Percentiles rank a stretch among this genome's conserved stretches.
These are phyloP conservation scores for Pocillopora verrucosa DNA, from an alignment of 64 coral and sea anemone species.

Conservation along the genomic window DNA sequence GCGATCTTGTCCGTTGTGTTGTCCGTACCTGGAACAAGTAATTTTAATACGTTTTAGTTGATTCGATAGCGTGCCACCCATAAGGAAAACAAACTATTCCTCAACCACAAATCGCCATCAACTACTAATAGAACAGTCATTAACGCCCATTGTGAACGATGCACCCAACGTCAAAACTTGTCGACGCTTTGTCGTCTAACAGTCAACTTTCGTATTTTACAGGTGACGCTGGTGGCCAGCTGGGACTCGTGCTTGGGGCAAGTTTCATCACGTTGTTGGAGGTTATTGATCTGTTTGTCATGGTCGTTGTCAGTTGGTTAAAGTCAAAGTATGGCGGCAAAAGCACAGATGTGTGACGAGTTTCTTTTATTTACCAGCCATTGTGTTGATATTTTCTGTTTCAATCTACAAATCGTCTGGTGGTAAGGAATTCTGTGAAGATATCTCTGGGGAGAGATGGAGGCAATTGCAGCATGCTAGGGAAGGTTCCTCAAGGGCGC, in stretches of 20 bases:
- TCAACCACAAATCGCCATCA: too few relatives aligned
- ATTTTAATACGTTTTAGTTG: too few relatives aligned
- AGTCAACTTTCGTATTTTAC: background rate
- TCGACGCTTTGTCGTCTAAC: too few relatives aligned
- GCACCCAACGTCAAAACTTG: too few relatives aligned
- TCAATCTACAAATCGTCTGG: background rate
- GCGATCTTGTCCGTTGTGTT: too few relatives aligned
- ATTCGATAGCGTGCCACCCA: too few relatives aligned
- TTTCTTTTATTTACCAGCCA: background rate
- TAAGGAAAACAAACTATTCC: too few relatives aligned
- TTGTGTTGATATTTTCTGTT: background rate
- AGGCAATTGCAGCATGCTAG: too few relatives aligned
- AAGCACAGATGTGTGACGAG: background rate
- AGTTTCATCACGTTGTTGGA: constrained; percentile 66
- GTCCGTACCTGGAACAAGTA: too few relatives aligned
- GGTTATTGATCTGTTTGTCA: constrained; percentile 40
- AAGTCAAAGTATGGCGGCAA: background rate
- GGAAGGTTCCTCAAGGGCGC: too few relatives aligned
- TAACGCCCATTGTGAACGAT: background rate
- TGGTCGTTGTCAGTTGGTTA: constrained; percentile 44
- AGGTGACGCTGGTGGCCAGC: constrained; percentile 69
- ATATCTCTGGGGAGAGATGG: too few relatives aligned
- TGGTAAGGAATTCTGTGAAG: background rate
- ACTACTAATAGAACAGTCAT: background rate
- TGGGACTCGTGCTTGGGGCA: constrained; percentile 57